Conservation (phyloP, 53 echinoderm and acorn worm species). For the Glandiceps talaboti region DNA sequence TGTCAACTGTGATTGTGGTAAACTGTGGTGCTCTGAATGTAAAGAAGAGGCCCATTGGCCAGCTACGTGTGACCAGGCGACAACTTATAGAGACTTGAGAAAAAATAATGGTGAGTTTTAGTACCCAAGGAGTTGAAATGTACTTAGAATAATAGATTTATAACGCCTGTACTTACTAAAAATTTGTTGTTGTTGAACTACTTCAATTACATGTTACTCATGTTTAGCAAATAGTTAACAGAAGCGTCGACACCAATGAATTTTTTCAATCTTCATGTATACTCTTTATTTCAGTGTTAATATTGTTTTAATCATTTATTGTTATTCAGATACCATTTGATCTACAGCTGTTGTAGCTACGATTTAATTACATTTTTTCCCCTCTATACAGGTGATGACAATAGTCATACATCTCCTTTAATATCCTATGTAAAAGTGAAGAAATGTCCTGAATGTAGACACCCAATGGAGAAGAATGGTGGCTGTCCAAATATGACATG, state of each 20-base stretch:
- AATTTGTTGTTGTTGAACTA: no score
- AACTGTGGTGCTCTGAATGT: slow-evolving; percentile 59
- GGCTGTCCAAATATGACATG: slow-evolving; percentile 65
- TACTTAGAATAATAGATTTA: no score
- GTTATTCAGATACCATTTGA: no score
- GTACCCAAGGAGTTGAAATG: no score
- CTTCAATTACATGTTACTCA: no score
- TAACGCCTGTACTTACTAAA: no score
- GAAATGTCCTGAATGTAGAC: slow-evolving; percentile 47
- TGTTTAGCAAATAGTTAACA: no score
- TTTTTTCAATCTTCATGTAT: no score
- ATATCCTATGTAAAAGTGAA: slow-evolving; percentile 43
- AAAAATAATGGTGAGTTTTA: slow-evolving; percentile 22
- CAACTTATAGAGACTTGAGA: slow-evolving; percentile 23
- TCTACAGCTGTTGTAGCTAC: not conserved
- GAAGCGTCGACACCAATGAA: no score
- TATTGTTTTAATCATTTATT: no score
- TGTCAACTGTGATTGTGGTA: slow-evolving; percentile 57
- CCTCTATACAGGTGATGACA: not conserved
- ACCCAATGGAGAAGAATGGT: slow-evolving; percentile 53
- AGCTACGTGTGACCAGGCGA: slow-evolving; percentile 55
- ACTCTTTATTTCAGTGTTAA: no score
- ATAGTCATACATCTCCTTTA: not conserved
- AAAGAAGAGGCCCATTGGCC: slow-evolving; percentile 71
- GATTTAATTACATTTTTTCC: not conserved